phyloP scores from a whole-genome alignment of 2,797 vertebrate genomes.

The Coreius guichenoti region DNA sequence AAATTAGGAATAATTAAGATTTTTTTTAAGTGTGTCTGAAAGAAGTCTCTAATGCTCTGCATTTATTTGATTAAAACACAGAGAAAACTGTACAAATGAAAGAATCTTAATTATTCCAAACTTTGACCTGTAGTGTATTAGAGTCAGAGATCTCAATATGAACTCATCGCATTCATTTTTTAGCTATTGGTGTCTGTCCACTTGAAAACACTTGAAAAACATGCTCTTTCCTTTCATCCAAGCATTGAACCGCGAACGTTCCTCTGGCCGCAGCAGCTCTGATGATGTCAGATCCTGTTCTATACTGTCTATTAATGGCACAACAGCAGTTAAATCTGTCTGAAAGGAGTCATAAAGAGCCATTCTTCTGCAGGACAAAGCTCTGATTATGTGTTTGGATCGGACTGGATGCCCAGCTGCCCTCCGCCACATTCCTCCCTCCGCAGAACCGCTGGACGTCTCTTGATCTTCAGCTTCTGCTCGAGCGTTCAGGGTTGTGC shows the following conservation, averaged over 20 bases:
- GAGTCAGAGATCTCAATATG: neutral
- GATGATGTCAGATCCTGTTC: conserved; percentile 9
- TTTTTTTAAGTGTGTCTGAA: too few species aligned
- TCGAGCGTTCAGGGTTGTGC: neutral
- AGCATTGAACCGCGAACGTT: neutral
- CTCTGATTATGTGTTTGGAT: conserved; percentile 38
- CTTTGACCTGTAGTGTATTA: neutral
- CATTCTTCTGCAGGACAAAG: conserved; percentile 53
- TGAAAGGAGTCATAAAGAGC: conserved; percentile 18
- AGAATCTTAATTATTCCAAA: neutral
- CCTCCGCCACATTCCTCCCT: conserved; percentile 11
- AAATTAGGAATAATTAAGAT: neutral
- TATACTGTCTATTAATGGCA: conserved; percentile 10
- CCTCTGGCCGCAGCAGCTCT: neutral
- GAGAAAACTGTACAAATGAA: neutral
- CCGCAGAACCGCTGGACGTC: neutral
- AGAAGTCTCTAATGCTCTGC: neutral
- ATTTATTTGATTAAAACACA: neutral
- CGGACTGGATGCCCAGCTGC: neutral
- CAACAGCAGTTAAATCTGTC: conserved; percentile 4
- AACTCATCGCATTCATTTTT: neutral
- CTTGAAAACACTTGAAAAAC: neutral
- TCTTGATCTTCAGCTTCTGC: conserved; percentile 6
- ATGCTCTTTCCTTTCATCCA: neutral
- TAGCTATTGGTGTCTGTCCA: neutral